Evolutionary conservation across 2,113 vertebrate species (phyloP).

Genomic region (Cygnus buccinator): DNA sequence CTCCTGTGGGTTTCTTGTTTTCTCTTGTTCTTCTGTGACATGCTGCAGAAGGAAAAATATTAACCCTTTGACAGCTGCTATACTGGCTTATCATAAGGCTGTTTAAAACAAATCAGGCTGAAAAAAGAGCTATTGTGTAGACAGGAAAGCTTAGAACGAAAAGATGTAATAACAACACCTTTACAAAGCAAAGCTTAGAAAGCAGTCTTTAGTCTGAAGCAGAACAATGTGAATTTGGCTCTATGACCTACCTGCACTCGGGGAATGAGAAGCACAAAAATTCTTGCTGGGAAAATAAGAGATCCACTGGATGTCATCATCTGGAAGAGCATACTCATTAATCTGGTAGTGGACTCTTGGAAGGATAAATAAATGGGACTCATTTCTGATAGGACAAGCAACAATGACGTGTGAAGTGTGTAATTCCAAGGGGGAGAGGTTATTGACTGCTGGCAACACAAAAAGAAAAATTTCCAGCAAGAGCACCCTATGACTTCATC

Average conservation of each 20-base stretch:
- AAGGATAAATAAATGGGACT: background rate
- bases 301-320: background rate
- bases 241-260: background rate
- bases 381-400: background rate
- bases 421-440: background rate
- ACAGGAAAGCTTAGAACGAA: background rate
- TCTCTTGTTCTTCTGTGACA: background rate
- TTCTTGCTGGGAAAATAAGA: background rate
- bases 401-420: background rate
- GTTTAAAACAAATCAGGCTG: background rate
- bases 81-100: background rate
- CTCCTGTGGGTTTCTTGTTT: background rate
- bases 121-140: background rate
- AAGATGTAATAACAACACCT: background rate
- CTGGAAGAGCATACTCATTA: background rate
- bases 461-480: background rate
- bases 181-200: background rate
- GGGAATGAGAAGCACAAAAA: background rate
- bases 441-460: background rate
- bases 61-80: background rate
- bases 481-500: background rate
- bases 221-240: background rate
- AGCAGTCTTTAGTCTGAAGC: background rate
- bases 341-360: background rate
- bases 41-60: background rate